Evolutionary conservation across 1,140 invertebrate species (phyloP).

Genomic region (Meteorus sp.): DNA sequence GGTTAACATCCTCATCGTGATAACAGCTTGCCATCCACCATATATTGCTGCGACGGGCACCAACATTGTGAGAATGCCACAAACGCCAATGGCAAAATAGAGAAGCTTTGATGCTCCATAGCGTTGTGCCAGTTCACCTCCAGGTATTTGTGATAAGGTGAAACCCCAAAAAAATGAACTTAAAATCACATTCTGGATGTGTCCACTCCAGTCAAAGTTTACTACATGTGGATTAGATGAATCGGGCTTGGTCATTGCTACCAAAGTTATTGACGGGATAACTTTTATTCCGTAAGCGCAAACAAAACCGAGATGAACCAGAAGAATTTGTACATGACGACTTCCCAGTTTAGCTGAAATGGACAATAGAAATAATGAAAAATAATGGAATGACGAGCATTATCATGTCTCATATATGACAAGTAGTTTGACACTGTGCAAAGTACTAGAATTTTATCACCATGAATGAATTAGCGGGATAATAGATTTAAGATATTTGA

Average conservation of each 20-base stretch:
- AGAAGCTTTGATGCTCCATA: slow-evolving; percentile 59
- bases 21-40: slow-evolving; percentile 66
- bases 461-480: too few relatives aligned
- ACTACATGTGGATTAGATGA: slow-evolving; percentile 39
- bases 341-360: slow-evolving; percentile 59
- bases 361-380: background rate
- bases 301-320: slow-evolving; percentile 66
- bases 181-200: slow-evolving; percentile 57
- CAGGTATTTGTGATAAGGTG: slow-evolving; percentile 62
- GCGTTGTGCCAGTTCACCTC: slow-evolving; percentile 56
- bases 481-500: too few relatives aligned
- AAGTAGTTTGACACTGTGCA: too few relatives aligned
- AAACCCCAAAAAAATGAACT: slow-evolving; percentile 63
- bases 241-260: slow-evolving; percentile 67
- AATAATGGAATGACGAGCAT: too few relatives aligned
- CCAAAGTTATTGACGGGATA: slow-evolving; percentile 71
- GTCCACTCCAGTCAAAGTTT: slow-evolving; percentile 58
- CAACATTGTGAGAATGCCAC: slow-evolving; percentile 57
- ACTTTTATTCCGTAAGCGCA: slow-evolving; percentile 68
- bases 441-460: too few relatives aligned
- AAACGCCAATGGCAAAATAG: slow-evolving; percentile 46
- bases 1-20: slow-evolving; percentile 68
- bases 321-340: slow-evolving; percentile 66
- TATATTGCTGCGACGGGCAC: slow-evolving; percentile 48
- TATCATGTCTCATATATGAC: too few relatives aligned